Evolutionary conservation across 2,113 vertebrate species (phyloP), one percentile per base, ranked within the genome.

Genomic region (Phalacrocorax carbo): DNA sequence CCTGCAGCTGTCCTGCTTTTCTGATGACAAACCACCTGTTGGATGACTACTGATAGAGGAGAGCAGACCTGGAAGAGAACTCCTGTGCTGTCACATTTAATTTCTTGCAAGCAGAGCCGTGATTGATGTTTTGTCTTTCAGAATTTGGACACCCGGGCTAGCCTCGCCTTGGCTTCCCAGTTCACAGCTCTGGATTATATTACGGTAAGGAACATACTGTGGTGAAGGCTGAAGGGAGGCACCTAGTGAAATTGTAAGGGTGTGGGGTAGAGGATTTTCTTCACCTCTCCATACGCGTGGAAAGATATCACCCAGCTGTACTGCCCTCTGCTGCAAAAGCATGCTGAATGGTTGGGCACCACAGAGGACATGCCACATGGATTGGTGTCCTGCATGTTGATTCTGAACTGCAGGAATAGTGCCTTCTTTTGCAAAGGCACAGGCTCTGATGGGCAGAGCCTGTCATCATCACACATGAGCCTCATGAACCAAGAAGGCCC

Each of bases 161-260:
- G n/a, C 66, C 66, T 98, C 70, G 96, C 96, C 54, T 25, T 98
- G 82, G 97, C 85, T 82, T 97, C 83, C 34, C 94, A 97, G 62
- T 96, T 98, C 82, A 96, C 97, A 71, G 95, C 95, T 87, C 61
- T 97, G 95, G 97, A 98, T 90, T 98, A 96, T 54, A 97, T 98
- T 75, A 97, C 94, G 88, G 97, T 98, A 92, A 94, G 95, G n/a
- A 73, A 23, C 21, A 18, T 23, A 10, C 22, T 38, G 73, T 30
- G 54, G 22, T 29, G 48, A 75, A 55, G 69, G 49, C 54, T 61
- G 26, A 68, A 88, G 13, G 82, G 32, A 79, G 36, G 23, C 38
- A 48, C 14, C 10, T 46, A 23, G 13, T 65, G 62, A 73, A 54
- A 85, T 19, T 76, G 23, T 75, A 38, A 40, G 49, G 22, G 44